Base-by-base conservation (phyloP, 2,888 invertebrate genomes). In the Oasisia sp. region DNA sequence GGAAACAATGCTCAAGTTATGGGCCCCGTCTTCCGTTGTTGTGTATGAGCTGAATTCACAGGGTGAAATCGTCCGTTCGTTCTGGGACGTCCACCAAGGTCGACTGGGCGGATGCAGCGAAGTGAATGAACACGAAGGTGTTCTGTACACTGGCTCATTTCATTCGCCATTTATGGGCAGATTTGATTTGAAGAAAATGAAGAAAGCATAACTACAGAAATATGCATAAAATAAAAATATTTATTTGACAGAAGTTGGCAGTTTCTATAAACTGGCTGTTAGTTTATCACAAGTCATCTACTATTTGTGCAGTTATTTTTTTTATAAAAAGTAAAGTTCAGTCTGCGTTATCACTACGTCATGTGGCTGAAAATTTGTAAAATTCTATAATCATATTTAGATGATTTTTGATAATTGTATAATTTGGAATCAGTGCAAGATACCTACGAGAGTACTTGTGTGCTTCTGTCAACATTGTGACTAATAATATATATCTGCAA, bases 81-180 rank as follows among this genome's bases (percentile, higher is more conserved):
- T 94, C 19, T 92, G 93, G 89, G 94, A 94, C 91, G 91, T 91
- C 12, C 50, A 50, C 38, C 93, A 92, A 5, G 38, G 27, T n/a
- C 44, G 19, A 14, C 89, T 94, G 19, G 58, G 74, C 9, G 50
- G 93, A 19, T 94, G 96, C 45, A 96, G 96, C 92, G 96, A 96
- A 94, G 95, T 95, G 0, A 94, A 95, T 45, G 96, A 96, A 92
- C 93, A 95, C 56, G 94, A 95, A 91, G 95, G 95, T 1, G 94
- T 95, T 9, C 93, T 96, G 45, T 96, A 96, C 93, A 93, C 96
- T 9, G 96, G 96, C 8, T 96, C 96, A 0, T 96, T 95, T 92
- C 91, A 94, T 91, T 93, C 94, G 19, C 95, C 95, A 3, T 95
- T 93, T 91, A 92, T 96, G 11, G 94, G 90, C 12, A 90, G 8